phyloP scores from a whole-genome alignment of 2,888 invertebrate genomes.

The Leptinotarsa rubiginosa region DNA sequence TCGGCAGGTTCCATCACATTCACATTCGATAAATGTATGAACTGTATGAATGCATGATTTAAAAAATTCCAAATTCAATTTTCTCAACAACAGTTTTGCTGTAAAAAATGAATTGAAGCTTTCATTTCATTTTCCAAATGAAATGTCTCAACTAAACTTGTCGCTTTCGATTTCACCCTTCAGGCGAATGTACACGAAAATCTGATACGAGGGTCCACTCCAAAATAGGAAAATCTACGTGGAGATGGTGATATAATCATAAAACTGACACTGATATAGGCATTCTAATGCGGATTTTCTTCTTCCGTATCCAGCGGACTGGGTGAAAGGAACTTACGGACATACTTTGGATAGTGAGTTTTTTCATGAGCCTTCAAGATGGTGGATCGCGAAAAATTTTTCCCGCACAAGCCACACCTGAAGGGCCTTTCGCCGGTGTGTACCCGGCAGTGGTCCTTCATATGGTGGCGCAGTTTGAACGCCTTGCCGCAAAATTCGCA shows the following conservation, averaged over 20 bases:
- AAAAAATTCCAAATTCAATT: no score
- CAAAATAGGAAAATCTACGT: conserved; percentile 32
- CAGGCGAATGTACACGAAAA: not conserved
- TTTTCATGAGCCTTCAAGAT: conserved; percentile 94
- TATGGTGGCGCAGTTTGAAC: conserved; percentile 91
- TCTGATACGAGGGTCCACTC: conserved; percentile 25
- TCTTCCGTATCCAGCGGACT: conserved; percentile 87
- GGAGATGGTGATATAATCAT: conserved; percentile 38
- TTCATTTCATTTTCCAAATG: not conserved
- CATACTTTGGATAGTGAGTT: conserved; percentile 92
- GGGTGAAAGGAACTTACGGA: conserved; percentile 89
- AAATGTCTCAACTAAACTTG: not conserved
- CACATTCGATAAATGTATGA: no score
- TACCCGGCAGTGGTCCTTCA: conserved; percentile 94
- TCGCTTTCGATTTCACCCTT: not conserved
- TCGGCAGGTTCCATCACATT: no score
- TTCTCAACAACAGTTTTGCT: no score
- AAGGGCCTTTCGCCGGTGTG: conserved; percentile 93
- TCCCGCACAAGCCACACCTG: conserved; percentile 89
- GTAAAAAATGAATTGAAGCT: not conserved
- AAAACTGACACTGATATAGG: conserved; percentile 26
- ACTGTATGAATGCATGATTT: no score
- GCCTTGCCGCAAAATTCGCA: conserved; percentile 95
- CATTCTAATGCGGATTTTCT: conserved; percentile 78
- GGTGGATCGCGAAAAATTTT: conserved; percentile 90